These are phyloP conservation scores for Hylia prasina DNA, from an alignment of 2,113 vertebrate genomes.

Conservation along the genomic window DNA sequence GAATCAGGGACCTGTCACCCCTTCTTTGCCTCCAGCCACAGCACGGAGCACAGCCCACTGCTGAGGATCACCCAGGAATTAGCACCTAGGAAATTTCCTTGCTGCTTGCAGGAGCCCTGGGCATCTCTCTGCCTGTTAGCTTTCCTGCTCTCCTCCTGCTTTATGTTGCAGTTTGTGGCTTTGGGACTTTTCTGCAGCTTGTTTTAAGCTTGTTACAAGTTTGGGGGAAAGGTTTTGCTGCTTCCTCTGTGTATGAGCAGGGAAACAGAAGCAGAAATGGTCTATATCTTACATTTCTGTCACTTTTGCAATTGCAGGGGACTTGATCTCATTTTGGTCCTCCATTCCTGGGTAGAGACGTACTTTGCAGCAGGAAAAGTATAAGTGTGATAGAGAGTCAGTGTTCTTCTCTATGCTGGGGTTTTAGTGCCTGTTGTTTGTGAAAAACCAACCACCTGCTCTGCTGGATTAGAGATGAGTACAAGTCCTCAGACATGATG, in stretches of 20 bases:
- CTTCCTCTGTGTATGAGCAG: not conserved
- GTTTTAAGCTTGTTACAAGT: conserved; percentile 12
- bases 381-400: not conserved
- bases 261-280: not conserved
- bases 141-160: conserved; percentile 12
- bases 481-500: not conserved
- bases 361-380: not conserved
- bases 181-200: conserved; percentile 12
- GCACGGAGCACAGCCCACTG: not conserved
- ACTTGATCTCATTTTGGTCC: not conserved
- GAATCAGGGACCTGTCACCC: not conserved
- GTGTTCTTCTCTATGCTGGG: not conserved
- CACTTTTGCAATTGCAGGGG: not conserved
- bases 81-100: not conserved
- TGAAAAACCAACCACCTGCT: not conserved
- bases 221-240: not conserved
- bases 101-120: not conserved
- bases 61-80: not conserved
- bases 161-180: conserved; percentile 13
- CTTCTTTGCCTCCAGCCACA: not conserved
- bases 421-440: not conserved
- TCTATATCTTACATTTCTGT: not conserved
- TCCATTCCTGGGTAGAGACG: not conserved
- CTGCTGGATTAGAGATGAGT: not conserved
- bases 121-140: not conserved